Evolutionary conservation across 2,888 invertebrate species (phyloP).

Genomic region (Nezara viridula): DNA sequence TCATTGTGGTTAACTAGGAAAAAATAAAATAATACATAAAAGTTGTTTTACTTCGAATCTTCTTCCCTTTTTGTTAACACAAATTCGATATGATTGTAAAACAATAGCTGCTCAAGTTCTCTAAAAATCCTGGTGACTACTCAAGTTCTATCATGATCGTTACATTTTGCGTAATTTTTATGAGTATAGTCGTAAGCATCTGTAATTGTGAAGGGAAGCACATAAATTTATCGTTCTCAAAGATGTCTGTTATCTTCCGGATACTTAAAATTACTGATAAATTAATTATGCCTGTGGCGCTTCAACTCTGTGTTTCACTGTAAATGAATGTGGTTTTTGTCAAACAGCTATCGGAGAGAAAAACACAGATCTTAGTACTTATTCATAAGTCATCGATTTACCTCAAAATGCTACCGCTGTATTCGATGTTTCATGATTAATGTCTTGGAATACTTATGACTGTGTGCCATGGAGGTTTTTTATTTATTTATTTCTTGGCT

Average conservation of each 20-base stretch:
- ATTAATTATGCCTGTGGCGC: neutral
- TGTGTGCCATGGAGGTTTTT: neutral
- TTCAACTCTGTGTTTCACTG: too few species aligned
- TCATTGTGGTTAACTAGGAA: too few species aligned
- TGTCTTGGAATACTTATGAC: neutral
- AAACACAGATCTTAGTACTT: constrained; percentile 2
- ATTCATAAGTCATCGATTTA: constrained; percentile 32
- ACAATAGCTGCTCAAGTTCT: too few species aligned
- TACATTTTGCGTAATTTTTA: neutral
- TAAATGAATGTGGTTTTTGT: neutral
- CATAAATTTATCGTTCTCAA: neutral
- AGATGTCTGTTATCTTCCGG: neutral
- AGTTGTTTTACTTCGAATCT: too few species aligned
- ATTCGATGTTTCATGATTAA: neutral
- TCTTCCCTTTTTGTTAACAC: too few species aligned
- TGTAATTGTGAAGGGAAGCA: neutral
- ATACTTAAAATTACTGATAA: neutral
- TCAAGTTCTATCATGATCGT: neutral
- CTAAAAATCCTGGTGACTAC: too few species aligned
- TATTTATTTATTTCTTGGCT: neutral
- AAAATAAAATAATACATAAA: too few species aligned
- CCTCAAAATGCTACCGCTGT: neutral
- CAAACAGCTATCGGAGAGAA: neutral
- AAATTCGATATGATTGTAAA: too few species aligned
- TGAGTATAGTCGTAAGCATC: neutral